Percentiles rank a stretch among this genome's conserved stretches.
These are phyloP conservation scores for Bathynomus jamesi DNA, from an alignment of 1,140 invertebrate species.

Conservation along the genomic window DNA sequence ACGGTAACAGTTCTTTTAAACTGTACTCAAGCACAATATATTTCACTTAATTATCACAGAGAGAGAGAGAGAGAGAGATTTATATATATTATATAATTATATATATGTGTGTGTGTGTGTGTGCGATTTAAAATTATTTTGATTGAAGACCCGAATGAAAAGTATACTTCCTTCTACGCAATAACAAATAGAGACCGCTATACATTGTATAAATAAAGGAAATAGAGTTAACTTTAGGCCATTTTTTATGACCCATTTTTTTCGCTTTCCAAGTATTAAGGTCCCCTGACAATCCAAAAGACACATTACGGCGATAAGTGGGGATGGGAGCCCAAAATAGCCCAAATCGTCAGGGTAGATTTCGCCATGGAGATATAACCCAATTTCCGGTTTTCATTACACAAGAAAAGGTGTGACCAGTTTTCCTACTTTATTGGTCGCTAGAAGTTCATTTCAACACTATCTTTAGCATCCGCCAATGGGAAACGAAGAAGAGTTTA, in stretches of 20 bases:
- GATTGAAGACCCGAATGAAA: not conserved
- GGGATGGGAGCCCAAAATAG: not conserved
- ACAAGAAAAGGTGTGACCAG: not conserved
- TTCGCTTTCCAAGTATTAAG: not conserved
- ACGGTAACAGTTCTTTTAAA: no score
- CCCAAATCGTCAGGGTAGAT: not conserved
- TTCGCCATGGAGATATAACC: not conserved
- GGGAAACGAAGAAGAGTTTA: not conserved
- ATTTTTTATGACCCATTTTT: not conserved
- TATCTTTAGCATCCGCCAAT: not conserved
- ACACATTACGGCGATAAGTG: not conserved
- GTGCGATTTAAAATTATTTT: not conserved
- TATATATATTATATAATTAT: not conserved
- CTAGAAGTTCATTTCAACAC: not conserved
- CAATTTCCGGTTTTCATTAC: not conserved
- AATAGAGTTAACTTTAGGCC: not conserved
- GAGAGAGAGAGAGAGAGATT: not conserved
- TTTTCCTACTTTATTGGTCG: not conserved
- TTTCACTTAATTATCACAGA: no score
- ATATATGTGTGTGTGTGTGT: not conserved
- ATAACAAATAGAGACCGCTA: no score
- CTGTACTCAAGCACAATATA: no score
- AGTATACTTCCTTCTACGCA: not conserved
- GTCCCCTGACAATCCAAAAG: not conserved
- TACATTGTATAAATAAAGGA: not conserved